Base-by-base conservation (phyloP, 2,797 vertebrate species). In the Danio albolineatus region DNA sequence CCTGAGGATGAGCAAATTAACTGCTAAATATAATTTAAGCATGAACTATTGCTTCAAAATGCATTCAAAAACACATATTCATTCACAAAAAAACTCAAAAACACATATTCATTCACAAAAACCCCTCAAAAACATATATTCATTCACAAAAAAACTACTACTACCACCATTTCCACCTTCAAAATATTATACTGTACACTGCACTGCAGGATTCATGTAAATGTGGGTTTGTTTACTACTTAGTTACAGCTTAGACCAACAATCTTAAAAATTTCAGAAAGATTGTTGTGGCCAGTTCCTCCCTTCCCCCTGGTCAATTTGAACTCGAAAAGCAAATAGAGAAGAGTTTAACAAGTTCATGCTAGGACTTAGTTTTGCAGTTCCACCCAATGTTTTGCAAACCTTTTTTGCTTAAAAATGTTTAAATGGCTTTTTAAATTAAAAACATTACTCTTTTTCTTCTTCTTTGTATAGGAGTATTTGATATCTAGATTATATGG, bases 401-500 rank as follows among this genome's bases (percentile, higher is more conserved):
- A 13, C 19, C 28, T 8, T 17, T 28, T 17, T 51, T n/a, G 48
- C 28, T 48, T 41, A 10, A 17, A 65, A 7, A 21, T 19, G 2
- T 19, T 17, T 21, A 14, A 14, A 13, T 21, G 5, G 0, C 14
- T 44, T 4, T 16, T 59, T 7, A 54, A 19, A n/a, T n/a, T 0
- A 51, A 43, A 41, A 53, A 21, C 0, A 19, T 10, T 28, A 49
- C 10, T 13, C 9, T 6, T 46, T 38, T 46, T 38, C 17, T 6
- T 10, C 5, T 7, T 17, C 0, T 41, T 54, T 76, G 4, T 60
- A 46, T 7, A 73, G 54, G 85, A 76, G 72, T 73, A 0, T 19
- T 6, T 17, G 43, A n/a, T 48, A 46, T 57, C 51, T 70, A 16
- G 14, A 84, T 89, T 89, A 85, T 84, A 90, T 90, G 89, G 86